Percentiles rank a stretch among this genome's conserved stretches.
These are phyloP conservation scores for Aphis gossypii DNA, from an alignment of 1,140 invertebrate genomes.

Conservation along the genomic window DNA sequence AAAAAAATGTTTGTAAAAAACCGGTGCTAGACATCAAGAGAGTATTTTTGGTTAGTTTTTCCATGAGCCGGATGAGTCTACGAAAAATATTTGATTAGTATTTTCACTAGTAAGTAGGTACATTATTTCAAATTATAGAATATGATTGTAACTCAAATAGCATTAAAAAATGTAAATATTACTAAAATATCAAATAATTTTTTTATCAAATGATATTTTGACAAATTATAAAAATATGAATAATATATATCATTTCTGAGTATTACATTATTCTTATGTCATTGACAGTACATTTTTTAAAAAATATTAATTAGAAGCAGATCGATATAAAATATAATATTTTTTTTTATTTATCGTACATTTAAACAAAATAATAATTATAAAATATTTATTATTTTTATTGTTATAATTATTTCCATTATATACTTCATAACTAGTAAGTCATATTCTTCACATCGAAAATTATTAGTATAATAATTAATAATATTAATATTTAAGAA, in stretches of 20 bases:
- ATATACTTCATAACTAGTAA: too few species aligned
- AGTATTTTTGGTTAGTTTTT: neutral
- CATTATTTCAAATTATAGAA: neutral
- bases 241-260: neutral
- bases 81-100: neutral
- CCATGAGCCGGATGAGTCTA: neutral
- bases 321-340: neutral
- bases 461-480: too few species aligned
- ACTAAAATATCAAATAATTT: neutral
- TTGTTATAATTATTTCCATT: too few species aligned
- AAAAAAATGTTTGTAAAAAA: neutral
- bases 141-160: neutral
- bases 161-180: neutral
- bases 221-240: too few species aligned
- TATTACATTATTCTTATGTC: neutral
- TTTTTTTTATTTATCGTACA: neutral
- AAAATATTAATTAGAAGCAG: neutral
- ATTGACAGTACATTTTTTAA: neutral
- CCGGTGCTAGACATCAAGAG: neutral
- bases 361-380: too few species aligned
- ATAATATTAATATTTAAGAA: neutral
- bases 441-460: too few species aligned
- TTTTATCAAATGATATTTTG: too few species aligned
- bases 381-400: too few species aligned
- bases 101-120: neutral